Base-by-base conservation (phyloP, 2,888 invertebrate species). In the Drosophila hamatofila region DNA sequence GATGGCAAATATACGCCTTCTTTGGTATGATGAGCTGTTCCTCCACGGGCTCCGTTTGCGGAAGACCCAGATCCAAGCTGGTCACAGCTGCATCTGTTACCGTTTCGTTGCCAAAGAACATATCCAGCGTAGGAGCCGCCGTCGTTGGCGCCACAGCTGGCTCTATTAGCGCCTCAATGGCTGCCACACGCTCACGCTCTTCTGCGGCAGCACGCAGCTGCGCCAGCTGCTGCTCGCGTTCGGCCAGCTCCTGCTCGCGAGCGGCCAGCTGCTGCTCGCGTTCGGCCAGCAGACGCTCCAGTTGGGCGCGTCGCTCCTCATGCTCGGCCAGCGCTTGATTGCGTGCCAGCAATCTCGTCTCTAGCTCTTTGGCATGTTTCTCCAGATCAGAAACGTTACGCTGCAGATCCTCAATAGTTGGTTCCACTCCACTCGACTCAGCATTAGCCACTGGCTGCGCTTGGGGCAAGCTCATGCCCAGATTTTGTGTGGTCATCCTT, bases 1-100 rank as follows among this genome's bases (percentile, higher is more conserved):
- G 92, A 70, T 94, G 94, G 82, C 95, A 95, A 2, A 93, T 68
- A 80, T 94, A 95, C 0, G 94, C 92, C 84, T 94, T 94, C 86
- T 94, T 94, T 16, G 94, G 93, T 41, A 93, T 92, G 72, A 95
- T 94, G 0, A 92, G 66, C 59, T 92, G 92, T 81, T 93, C 93
- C 12, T 85, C 86, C 8, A 93, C 91, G 16, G 91, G 91, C 61
- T 88, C 82, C 9, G 70, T 52, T 16, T 85, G 80, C 0, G 87
- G 76, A 37, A 85, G 42, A 3, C 76, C 81, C 51, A 60, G 33
- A 2, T 80, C 70, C 9, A 64, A n/a, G 16, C 27, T 62, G 5
- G 21, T 30, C 0, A 25, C 44, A 25, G 54, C 46, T 46, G 57
- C n/a, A 48, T 76, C 72, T 1, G 72, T 37, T 5, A 39, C 65